A percentile compares a stretch with the other conserved stretches of the same genome.
Conservation (phyloP, 1,140 invertebrate species). For the Drusus annulatus region DNA sequence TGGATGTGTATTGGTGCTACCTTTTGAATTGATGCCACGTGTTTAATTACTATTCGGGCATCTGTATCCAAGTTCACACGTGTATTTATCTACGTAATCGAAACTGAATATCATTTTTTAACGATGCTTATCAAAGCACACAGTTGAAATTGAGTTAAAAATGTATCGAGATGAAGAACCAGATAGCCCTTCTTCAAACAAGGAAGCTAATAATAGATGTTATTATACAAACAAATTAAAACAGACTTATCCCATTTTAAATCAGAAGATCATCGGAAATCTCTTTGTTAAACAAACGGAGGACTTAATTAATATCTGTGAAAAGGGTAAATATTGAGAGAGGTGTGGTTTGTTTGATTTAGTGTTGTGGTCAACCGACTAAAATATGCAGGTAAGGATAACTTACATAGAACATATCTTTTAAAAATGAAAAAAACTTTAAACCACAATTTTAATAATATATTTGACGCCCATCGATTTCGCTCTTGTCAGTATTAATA, state of each 20-base stretch:
- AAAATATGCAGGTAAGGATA: too few species aligned
- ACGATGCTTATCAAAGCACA: background rate
- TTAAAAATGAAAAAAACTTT: too few species aligned
- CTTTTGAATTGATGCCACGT: too few species aligned
- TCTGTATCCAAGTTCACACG: too few species aligned
- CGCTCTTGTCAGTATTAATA: too few species aligned
- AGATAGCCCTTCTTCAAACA: background rate
- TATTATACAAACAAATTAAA: constrained; percentile 23
- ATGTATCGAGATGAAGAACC: background rate
- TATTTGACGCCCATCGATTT: too few species aligned
- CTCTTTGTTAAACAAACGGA: constrained; percentile 33
- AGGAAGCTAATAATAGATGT: background rate
- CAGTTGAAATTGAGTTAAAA: constrained; percentile 23
- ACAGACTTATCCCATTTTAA: background rate
- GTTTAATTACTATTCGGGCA: too few species aligned
- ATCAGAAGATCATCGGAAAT: constrained; percentile 16
- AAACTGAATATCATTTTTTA: too few species aligned
- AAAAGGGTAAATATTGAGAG: constrained; percentile 1
- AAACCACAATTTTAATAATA: too few species aligned
- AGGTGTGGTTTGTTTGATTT: constrained; percentile 23
- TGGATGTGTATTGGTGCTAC: too few species aligned
- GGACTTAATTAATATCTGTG: constrained; percentile 15
- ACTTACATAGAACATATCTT: too few species aligned
- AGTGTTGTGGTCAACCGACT: background rate
- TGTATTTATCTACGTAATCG: too few species aligned